These are phyloP conservation scores for Leucophenga varia DNA, from an alignment of 1,140 invertebrate genomes.

Conservation along the genomic window DNA sequence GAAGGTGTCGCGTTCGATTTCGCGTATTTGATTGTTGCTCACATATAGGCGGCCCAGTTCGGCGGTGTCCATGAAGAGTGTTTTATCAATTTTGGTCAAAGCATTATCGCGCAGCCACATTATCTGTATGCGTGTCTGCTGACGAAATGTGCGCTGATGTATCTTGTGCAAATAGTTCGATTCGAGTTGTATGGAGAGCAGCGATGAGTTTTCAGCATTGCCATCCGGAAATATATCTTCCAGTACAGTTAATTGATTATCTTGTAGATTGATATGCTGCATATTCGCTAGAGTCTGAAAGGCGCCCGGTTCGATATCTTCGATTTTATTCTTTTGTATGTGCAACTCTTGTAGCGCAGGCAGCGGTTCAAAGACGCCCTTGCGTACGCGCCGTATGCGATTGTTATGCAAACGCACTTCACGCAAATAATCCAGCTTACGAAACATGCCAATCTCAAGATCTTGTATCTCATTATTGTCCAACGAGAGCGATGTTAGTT, in stretches of 20 bases:
- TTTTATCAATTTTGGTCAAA: constrained; percentile 69
- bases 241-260: constrained; percentile 73
- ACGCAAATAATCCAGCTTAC: constrained; percentile 69
- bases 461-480: constrained; percentile 87
- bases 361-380: constrained; percentile 78
- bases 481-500: constrained; percentile 80
- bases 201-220: constrained; percentile 61
- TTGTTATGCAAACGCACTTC: constrained; percentile 89
- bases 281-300: constrained; percentile 78
- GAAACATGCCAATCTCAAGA: constrained; percentile 77
- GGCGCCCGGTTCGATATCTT: constrained; percentile 78
- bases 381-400: constrained; percentile 70
- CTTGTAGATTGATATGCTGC: constrained; percentile 86
- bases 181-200: constrained; percentile 84
- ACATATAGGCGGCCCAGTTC: constrained; percentile 77
- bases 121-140: constrained; percentile 78
- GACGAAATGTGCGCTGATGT: constrained; percentile 75
- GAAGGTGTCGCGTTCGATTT: constrained; percentile 80
- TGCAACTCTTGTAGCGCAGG: constrained; percentile 80
- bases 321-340: constrained; percentile 83
- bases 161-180: constrained; percentile 77
- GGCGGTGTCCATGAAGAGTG: constrained; percentile 73
- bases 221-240: constrained; percentile 79
- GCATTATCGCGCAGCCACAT: constrained; percentile 85
- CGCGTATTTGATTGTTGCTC: constrained; percentile 78